Evolutionary conservation across 2,113 vertebrate species (phyloP).

Genomic region (Lepisosteus oculatus): DNA sequence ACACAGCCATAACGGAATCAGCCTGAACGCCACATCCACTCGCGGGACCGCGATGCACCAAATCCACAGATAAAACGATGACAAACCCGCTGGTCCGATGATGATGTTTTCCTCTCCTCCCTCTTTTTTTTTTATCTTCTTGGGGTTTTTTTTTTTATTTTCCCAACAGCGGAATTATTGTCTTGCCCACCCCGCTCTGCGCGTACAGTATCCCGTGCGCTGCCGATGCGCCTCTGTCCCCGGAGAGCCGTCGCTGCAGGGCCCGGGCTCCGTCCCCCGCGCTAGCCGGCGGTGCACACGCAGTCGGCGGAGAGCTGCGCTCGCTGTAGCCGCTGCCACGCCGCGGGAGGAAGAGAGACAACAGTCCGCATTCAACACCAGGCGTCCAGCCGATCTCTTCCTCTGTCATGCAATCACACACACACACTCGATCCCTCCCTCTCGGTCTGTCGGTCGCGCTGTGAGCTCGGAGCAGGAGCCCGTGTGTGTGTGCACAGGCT

Average conservation of each 20-base stretch:
- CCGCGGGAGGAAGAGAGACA: constrained; percentile 38
- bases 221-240: constrained; percentile 12
- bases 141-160: background rate
- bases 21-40: constrained; percentile 51
- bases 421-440: constrained; percentile 19
- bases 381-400: constrained; percentile 16
- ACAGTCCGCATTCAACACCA: constrained; percentile 49
- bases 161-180: too few relatives aligned
- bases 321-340: constrained; percentile 32
- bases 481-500: constrained; percentile 1
- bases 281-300: constrained; percentile 47
- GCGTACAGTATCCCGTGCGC: too few relatives aligned
- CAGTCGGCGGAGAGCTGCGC: constrained; percentile 45
- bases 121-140: background rate
- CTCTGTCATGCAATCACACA: constrained; percentile 8
- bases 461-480: too few relatives aligned
- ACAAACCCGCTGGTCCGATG: background rate
- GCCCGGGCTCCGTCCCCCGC: constrained; percentile 47
- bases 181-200: background rate
- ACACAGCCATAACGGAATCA: constrained; percentile 69
- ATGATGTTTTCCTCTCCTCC: too few relatives aligned
- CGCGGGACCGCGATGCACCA: constrained; percentile 23
- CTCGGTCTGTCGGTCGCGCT: constrained; percentile 20
- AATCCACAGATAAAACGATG: background rate
- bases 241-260: constrained; percentile 25